A percentile compares a stretch with the other conserved stretches of the same genome.
phyloP scores from a whole-genome alignment of 2,113 vertebrate genomes.

The Emydocephalus ijimae region DNA sequence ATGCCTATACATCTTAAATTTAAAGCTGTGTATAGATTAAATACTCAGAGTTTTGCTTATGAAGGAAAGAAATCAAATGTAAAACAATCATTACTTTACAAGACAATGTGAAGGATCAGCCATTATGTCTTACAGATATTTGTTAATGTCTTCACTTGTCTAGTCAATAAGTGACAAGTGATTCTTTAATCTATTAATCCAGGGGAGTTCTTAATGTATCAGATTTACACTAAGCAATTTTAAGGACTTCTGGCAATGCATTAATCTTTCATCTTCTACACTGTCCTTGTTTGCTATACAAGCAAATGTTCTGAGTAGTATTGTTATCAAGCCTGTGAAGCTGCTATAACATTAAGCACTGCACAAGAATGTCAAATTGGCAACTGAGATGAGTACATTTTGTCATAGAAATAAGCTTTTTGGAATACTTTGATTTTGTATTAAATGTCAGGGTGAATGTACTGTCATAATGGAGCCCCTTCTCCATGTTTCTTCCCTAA shows the following conservation, averaged over 20 bases:
- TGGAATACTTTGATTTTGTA: constrained; percentile 44
- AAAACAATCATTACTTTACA: not conserved
- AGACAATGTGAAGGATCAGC: not conserved
- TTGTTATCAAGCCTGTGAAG: constrained; percentile 41
- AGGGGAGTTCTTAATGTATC: not conserved
- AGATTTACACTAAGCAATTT: not conserved
- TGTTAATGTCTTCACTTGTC: not conserved
- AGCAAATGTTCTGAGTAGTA: constrained; percentile 37
- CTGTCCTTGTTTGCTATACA: not conserved
- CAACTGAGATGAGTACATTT: constrained; percentile 44
- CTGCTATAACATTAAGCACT: constrained; percentile 44
- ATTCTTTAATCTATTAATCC: not conserved
- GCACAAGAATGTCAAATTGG: constrained; percentile 43
- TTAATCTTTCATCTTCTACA: constrained; percentile 4
- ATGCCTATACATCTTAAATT: not conserved
- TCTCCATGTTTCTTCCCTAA: not conserved
- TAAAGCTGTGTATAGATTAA: not conserved
- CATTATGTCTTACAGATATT: not conserved
- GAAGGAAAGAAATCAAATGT: not conserved
- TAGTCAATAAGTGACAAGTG: not conserved
- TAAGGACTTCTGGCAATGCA: not conserved
- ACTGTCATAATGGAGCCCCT: not conserved
- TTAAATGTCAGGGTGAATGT: constrained; percentile 28
- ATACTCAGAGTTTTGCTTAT: not conserved
- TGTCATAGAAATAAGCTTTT: constrained; percentile 40